phyloP scores from a whole-genome alignment of 1,140 invertebrate genomes.

The Cydia fagiglandana region DNA sequence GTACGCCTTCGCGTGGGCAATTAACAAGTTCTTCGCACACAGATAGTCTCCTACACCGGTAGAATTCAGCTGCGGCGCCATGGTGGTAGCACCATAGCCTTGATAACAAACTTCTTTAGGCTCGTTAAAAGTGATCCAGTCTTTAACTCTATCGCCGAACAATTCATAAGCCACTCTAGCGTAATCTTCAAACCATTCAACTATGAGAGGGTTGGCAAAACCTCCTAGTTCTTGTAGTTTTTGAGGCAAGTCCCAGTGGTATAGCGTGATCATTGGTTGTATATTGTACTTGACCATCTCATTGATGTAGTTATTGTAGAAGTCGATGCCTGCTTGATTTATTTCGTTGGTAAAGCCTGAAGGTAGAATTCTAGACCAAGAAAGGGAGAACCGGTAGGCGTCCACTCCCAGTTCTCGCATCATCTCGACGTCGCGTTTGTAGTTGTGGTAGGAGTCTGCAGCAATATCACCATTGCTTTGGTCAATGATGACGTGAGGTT shows the following conservation, averaged over 20 bases:
- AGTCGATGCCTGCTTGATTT: constrained; percentile 76
- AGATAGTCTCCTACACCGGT: constrained; percentile 60
- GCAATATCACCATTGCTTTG: constrained; percentile 50
- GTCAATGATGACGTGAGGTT: constrained; percentile 46
- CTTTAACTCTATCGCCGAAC: constrained; percentile 64
- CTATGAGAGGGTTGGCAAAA: constrained; percentile 42
- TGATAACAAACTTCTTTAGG: constrained; percentile 46
- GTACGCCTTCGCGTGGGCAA: constrained; percentile 21
- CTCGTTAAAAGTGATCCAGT: constrained; percentile 68
- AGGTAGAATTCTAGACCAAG: constrained; percentile 82
- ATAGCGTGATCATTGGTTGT: constrained; percentile 55
- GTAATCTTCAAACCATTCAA: constrained; percentile 73
- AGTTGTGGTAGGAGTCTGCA: constrained; percentile 53
- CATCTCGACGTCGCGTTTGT: constrained; percentile 58
- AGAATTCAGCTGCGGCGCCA: constrained; percentile 52
- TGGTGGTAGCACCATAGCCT: constrained; percentile 45
- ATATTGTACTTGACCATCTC: constrained; percentile 67
- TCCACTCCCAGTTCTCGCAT: constrained; percentile 58
- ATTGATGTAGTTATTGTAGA: constrained; percentile 81
- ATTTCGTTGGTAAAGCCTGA: constrained; percentile 77
- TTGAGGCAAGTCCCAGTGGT: constrained; percentile 44
- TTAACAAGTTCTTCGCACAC: constrained; percentile 56
- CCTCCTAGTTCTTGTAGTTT: constrained; percentile 40
- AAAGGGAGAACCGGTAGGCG: constrained; percentile 81
- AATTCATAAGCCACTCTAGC: constrained; percentile 63